Base-by-base conservation (phyloP, 2,113 vertebrate genomes). In the Columba livia region DNA sequence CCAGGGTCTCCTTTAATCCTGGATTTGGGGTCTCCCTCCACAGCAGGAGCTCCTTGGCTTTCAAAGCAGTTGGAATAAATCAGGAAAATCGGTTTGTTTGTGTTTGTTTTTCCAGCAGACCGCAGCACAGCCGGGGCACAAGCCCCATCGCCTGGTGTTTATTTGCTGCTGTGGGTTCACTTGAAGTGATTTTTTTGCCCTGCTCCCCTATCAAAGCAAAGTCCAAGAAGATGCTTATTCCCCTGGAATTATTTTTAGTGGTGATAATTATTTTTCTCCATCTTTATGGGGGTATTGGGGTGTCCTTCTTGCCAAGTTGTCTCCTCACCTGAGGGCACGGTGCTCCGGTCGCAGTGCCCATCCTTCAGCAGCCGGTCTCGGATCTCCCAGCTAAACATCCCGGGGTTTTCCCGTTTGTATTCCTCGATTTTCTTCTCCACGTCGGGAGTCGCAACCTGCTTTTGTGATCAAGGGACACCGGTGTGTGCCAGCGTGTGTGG, bases 301-400 rank as follows among this genome's bases (percentile, higher is more conserved):
- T 31, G 64, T 48, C 4, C 12, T 48, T 78, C 26, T 47, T 11
- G 75, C 85, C 12, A 64, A 71, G 98, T 90, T 95, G 93, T 92
- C 98, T 98, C 93, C 99, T 99, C 99, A 99, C 99, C 99, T 99
- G 99, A 99, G 98, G 99, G 99, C 97, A 99, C 99, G 0, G 99
- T 99, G 98, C 99, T 99, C 94, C 99, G 98, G 97, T 99, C 99
- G 32, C 99, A 99, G 98, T 99, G 98, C 8, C 99, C 99, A 15
- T 99, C 99, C 97, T 99, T 99, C 89, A 99, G 98, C 94, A 99
- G 98, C 83, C 99, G 98, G 97, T 99, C 99, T 62, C 99, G 98
- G 98, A 99, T 99, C 97, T 99, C 99, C 99, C 99, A 99, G 97
- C 99, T 99, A 98, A 99, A 99, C 99, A 99, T 99, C 17, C 99